Evolutionary conservation across 1,140 invertebrate species (phyloP).

Genomic region (Formica selysi): DNA sequence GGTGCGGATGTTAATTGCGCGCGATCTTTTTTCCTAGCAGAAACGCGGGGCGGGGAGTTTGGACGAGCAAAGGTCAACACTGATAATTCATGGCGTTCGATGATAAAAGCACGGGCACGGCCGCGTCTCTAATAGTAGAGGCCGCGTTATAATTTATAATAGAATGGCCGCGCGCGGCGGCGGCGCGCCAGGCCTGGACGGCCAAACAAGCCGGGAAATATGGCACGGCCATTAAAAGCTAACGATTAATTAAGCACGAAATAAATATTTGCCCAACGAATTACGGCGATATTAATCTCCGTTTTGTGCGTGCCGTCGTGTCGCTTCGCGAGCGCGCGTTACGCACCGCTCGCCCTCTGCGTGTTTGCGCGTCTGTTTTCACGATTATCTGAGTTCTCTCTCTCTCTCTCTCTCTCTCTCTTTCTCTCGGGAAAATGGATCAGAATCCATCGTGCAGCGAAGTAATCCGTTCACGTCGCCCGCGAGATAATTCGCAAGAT

Average conservation of each 20-base stretch:
- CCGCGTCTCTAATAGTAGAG: conserved; percentile 74
- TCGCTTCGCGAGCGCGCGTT: conserved; percentile 55
- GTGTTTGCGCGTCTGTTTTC: conserved; percentile 41
- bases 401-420: background rate
- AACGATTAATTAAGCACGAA: conserved; percentile 85
- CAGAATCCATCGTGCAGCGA: background rate
- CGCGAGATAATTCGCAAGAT: conserved; percentile 28
- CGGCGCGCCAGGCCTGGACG: conserved; percentile 52
- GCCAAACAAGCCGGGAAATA: conserved; percentile 77
- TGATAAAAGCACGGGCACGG: conserved; percentile 78
- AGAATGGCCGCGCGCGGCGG: conserved; percentile 65
- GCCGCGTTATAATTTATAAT: conserved; percentile 76
- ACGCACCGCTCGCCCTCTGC: conserved; percentile 33
- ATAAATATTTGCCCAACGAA: conserved; percentile 85
- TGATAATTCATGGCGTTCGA: conserved; percentile 73
- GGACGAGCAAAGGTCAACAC: conserved; percentile 59
- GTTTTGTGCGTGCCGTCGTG: conserved; percentile 77
- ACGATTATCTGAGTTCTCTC: conserved; percentile 59
- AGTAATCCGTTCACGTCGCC: conserved; percentile 5
- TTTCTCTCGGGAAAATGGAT: background rate
- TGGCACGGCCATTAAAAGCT: conserved; percentile 81
- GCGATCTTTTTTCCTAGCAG: conserved; percentile 24
- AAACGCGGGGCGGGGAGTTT: background rate
- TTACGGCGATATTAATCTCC: conserved; percentile 84
- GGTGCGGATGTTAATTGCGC: conserved; percentile 54